These are phyloP conservation scores for Netelia virgata DNA, from an alignment of 2,888 invertebrate genomes.

Conservation along the genomic window DNA sequence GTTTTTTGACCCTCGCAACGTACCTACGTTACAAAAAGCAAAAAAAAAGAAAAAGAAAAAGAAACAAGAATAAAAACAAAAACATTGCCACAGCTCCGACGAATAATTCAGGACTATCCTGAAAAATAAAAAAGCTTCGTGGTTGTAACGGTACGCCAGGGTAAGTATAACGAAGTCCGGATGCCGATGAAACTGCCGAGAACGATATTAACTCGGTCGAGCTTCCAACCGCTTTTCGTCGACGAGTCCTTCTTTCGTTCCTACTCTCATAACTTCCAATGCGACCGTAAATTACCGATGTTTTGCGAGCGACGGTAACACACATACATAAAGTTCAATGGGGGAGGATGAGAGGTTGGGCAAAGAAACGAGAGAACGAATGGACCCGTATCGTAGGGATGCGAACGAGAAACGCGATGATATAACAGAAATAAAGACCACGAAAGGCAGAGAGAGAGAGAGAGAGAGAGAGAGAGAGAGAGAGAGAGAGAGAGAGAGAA, in stretches of 20 bases:
- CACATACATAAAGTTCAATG: slow-evolving; percentile 1
- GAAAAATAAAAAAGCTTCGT: no score
- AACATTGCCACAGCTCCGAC: no score
- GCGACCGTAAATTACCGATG: slow-evolving; percentile 53
- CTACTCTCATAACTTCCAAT: neutral
- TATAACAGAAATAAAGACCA: slow-evolving; percentile 10
- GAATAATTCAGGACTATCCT: no score
- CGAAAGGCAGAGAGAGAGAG: no score
- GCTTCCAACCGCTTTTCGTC: neutral
- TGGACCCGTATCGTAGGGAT: slow-evolving; percentile 15
- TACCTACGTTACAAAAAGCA: no score
- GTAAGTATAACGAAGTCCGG: neutral
- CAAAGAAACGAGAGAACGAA: slow-evolving; percentile 15
- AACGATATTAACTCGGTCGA: slow-evolving; percentile 42
- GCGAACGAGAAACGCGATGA: slow-evolving; percentile 6
- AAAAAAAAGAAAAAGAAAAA: no score
- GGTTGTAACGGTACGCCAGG: no score
- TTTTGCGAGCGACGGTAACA: slow-evolving; percentile 26
- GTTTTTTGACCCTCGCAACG: no score
- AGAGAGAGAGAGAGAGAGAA: no score
- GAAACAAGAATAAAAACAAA: no score
- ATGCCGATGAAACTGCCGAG: slow-evolving; percentile 20
- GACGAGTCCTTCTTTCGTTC: neutral
- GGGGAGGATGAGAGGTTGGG: neutral
- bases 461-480: no score